These are phyloP conservation scores for Trileptium ribeirensis DNA, from an alignment of 2,888 invertebrate species.

Conservation along the genomic window DNA sequence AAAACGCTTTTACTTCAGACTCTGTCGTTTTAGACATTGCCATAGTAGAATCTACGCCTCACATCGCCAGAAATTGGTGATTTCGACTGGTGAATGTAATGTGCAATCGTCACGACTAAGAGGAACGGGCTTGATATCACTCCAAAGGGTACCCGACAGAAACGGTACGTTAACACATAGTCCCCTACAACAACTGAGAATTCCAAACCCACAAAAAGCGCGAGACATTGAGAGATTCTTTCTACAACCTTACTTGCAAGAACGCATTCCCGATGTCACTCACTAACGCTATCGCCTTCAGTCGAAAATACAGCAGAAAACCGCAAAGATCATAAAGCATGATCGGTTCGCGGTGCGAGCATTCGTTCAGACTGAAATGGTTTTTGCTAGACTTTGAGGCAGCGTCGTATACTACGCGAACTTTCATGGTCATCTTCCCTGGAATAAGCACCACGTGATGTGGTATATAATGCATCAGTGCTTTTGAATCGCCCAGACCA, in stretches of 20 bases:
- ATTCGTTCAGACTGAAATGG: constrained; percentile 28
- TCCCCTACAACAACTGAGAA: background rate
- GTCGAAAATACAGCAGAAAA: constrained; percentile 22
- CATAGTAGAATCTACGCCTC: constrained; percentile 30
- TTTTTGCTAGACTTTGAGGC: constrained; percentile 1
- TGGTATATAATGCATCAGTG: constrained; percentile 32
- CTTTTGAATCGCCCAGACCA: background rate
- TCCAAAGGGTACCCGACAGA: constrained; percentile 31
- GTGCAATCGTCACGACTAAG: background rate
- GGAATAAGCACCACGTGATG: constrained; percentile 30
- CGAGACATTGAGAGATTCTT: constrained; percentile 24
- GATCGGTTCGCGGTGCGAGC: constrained; percentile 28
- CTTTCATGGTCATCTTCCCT: constrained; percentile 35
- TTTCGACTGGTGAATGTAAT: background rate
- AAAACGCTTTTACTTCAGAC: constrained; percentile 18
- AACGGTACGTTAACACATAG: constrained; percentile 27
- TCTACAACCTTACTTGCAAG: constrained; percentile 22
- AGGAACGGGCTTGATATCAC: constrained; percentile 26
- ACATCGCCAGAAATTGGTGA: constrained; percentile 12
- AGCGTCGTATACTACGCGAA: constrained; percentile 41
- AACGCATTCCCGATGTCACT: constrained; percentile 24
- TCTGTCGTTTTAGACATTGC: constrained; percentile 7
- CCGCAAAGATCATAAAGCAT: constrained; percentile 24
- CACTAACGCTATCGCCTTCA: background rate
- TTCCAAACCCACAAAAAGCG: constrained; percentile 34